A percentile compares a stretch with the other conserved stretches of the same genome.
phyloP scores from a whole-genome alignment of 2,888 invertebrate genomes.

The Calliopum simillimum region DNA sequence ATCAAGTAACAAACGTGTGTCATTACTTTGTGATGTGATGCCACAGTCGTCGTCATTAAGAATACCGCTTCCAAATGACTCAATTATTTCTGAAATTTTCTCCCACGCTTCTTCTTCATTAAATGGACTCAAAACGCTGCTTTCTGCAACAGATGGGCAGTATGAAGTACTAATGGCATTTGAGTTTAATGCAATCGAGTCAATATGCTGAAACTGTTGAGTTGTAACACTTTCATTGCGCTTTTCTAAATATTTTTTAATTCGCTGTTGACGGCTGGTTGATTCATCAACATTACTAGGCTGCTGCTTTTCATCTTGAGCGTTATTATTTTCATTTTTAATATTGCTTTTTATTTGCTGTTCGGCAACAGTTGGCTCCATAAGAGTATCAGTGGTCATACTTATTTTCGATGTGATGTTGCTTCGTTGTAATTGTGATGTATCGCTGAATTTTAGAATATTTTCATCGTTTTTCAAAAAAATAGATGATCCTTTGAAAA shows the following conservation, averaged over 20 bases:
- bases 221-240: conserved; percentile 60
- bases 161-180: conserved; percentile 51
- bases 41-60: conserved; percentile 64
- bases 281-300: not conserved
- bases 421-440: not conserved
- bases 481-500: conserved; percentile 83
- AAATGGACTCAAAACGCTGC: conserved; percentile 83
- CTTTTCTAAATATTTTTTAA: conserved; percentile 69
- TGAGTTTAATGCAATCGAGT: conserved; percentile 61
- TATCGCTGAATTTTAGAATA: no score
- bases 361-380: no score
- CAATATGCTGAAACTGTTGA: conserved; percentile 45
- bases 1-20: conserved; percentile 58
- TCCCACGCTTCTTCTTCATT: conserved; percentile 95
- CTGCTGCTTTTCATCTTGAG: no score
- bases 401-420: not conserved
- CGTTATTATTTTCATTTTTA: no score
- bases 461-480: not conserved
- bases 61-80: conserved; percentile 89
- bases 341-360: no score
- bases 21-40: conserved; percentile 46
- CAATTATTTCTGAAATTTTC: conserved; percentile 95
- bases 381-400: no score
- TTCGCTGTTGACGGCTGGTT: conserved; percentile 66
- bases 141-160: conserved; percentile 56